Evolutionary conservation across 2,113 vertebrate genomes (phyloP).

Genomic region (Rissa tridactyla): DNA sequence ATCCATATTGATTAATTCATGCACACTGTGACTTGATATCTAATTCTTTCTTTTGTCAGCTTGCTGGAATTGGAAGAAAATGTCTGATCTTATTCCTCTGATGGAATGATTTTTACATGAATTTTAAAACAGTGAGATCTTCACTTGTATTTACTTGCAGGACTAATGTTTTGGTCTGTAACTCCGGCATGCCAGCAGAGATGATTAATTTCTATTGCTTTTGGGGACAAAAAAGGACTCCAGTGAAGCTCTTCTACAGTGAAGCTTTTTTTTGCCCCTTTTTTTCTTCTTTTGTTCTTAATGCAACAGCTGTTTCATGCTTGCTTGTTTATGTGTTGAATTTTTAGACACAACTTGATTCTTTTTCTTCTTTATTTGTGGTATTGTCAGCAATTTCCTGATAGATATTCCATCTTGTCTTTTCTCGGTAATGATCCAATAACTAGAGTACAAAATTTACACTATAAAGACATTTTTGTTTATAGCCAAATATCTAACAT

Average conservation of each 20-base stretch:
- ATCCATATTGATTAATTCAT: conserved; percentile 26
- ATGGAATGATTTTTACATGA: background rate
- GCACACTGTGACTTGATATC: background rate
- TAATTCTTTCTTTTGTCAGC: conserved; percentile 12
- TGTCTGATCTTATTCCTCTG: conserved; percentile 12
- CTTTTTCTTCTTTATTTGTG: background rate
- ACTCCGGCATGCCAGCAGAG: background rate
- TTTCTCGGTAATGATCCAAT: background rate
- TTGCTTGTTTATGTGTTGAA: background rate
- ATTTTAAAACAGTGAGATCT: conserved; percentile 2
- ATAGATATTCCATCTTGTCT: background rate
- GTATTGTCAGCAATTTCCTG: background rate
- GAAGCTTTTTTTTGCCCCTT: background rate
- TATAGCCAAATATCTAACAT: background rate
- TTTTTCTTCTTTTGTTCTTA: background rate
- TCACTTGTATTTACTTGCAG: conserved; percentile 11
- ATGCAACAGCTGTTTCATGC: background rate
- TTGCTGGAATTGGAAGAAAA: background rate
- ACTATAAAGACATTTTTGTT: background rate
- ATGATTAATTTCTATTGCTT: background rate
- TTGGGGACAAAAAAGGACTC: background rate
- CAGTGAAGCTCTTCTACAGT: background rate
- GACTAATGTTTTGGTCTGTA: background rate
- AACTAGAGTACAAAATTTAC: background rate
- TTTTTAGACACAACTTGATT: background rate